Evolutionary conservation across 2,888 invertebrate genomes (phyloP).

Genomic region (Metalampra italica): DNA sequence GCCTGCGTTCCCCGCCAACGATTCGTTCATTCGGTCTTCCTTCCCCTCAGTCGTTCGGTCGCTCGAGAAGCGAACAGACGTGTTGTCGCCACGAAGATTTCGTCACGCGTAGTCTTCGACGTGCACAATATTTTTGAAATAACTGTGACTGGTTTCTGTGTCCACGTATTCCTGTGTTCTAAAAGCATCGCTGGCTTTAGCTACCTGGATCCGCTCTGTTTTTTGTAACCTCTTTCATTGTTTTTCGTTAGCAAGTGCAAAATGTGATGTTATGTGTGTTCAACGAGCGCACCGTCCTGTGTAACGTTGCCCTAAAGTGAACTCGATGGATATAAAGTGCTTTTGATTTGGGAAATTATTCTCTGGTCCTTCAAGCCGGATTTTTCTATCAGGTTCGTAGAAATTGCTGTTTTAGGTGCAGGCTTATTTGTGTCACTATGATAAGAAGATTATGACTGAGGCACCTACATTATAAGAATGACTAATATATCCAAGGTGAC

Average conservation of each 20-base stretch:
- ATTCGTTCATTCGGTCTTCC: conserved; percentile 39
- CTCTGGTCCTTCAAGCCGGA: conserved; percentile 36
- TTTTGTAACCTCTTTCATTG: conserved; percentile 37
- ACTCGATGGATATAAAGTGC: conserved; percentile 67
- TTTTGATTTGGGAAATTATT: conserved; percentile 62
- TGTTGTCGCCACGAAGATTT: conserved; percentile 21
- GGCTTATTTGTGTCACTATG: conserved; percentile 13
- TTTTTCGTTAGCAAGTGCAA: conserved; percentile 65
- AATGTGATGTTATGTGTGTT: conserved; percentile 75
- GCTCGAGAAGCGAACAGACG: conserved; percentile 42
- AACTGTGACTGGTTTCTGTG: conserved; percentile 48
- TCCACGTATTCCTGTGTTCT: conserved; percentile 21
- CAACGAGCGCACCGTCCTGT: conserved; percentile 62
- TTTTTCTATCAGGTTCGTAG: conserved; percentile 43
- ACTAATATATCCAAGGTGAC: conserved; percentile 27
- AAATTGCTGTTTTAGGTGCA: conserved; percentile 16
- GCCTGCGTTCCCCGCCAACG: conserved; percentile 54
- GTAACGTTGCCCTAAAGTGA: conserved; percentile 68
- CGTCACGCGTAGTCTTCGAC: conserved; percentile 55
- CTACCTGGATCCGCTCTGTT: conserved; percentile 52
- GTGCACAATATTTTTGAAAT: conserved; percentile 46
- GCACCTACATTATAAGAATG: conserved; percentile 13
- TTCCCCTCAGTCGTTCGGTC: conserved; percentile 59
- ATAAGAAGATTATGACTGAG: conserved; percentile 18
- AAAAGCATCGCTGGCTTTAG: conserved; percentile 25